Evolutionary conservation across 2,797 vertebrate genomes (phyloP), one percentile per base, ranked within the genome.

Genomic region (Peromyscus aztecus): DNA sequence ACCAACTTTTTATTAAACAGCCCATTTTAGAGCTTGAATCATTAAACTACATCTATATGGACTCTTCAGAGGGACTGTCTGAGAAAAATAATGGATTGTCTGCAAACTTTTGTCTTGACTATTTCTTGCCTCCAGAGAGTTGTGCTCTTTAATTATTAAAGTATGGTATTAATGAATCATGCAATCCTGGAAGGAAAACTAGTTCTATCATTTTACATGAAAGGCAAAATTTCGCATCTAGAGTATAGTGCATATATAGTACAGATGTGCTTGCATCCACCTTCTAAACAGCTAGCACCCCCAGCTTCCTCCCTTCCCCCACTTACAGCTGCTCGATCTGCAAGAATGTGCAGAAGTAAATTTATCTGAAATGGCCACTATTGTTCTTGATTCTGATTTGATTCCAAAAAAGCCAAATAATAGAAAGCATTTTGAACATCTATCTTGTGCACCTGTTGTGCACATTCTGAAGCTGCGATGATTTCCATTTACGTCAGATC

Each of bases 141-240:
- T 97, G 81, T 91, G 94, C 93, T 98, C 95, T 97, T 99, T 98
- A 98, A 98, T 98, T 98, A 98, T 98, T 98, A 98, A 98, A 98
- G 97, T 92, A 83, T 71, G 95, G 86, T 98, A 97, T 98, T 98
- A 98, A 98, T 98, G 98, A 98, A 98, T 98, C 98, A 97, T 97
- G 97, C 76, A 98, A 87, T 96, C 97, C 93, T 98, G 93, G 82
- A 97, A 98, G 97, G 94, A 95, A 97, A 97, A 89, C 89, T 96
- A 97, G 97, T 98, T 98, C 98, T 98, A 98, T 97, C 97, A 96
- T 21, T 59, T 63, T 73, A 96, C 89, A 97, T 91, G 94, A 98
- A 98, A 98, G 96, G 78, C 89, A 91, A 97, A 97, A 93, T 76
- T 59, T 91, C 93, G 97, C 89, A 82, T 73, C 92, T 73, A 75